A percentile compares a stretch with the other conserved stretches of the same genome.
Evolutionary conservation across 1,140 invertebrate genomes (phyloP).

Genomic region (Dreissena rostriformis): DNA sequence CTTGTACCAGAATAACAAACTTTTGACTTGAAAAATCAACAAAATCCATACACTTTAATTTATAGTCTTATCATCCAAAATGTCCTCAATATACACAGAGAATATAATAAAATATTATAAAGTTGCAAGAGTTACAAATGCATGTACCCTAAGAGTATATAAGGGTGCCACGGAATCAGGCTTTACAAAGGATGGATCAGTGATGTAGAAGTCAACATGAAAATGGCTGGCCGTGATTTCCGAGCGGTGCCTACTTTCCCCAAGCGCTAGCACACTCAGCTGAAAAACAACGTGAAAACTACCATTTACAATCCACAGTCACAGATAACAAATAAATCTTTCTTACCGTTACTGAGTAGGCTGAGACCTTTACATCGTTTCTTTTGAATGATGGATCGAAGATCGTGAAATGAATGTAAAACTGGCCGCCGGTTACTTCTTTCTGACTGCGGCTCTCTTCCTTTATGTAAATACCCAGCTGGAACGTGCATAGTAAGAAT

Average conservation of each 20-base stretch:
- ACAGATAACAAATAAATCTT: not conserved
- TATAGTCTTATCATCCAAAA: too few species aligned
- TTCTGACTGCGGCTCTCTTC: constrained; percentile 52
- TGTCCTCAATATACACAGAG: too few species aligned
- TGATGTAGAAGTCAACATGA: constrained; percentile 62
- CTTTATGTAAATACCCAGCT: constrained; percentile 66
- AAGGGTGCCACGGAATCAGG: too few species aligned
- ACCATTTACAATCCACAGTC: not conserved
- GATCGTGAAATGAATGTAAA: constrained; percentile 65
- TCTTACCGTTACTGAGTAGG: constrained; percentile 48
- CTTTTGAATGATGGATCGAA: constrained; percentile 50
- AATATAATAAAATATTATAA: too few species aligned
- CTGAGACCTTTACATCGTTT: constrained; percentile 11
- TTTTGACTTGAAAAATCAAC: too few species aligned
- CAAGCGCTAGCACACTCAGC: constrained; percentile 62
- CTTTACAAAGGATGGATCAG: not conserved
- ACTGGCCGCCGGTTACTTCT: constrained; percentile 73
- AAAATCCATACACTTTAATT: too few species aligned
- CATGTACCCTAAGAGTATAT: too few species aligned
- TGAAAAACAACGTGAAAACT: constrained; percentile 38
- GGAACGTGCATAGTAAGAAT: constrained; percentile 10
- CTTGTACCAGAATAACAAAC: too few species aligned
- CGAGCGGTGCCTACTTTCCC: constrained; percentile 51
- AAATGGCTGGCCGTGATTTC: constrained; percentile 74
- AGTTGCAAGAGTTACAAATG: too few species aligned